These are phyloP conservation scores for Otolemur garnettii DNA, from an alignment of 2,113 vertebrate species.

Conservation along the genomic window DNA sequence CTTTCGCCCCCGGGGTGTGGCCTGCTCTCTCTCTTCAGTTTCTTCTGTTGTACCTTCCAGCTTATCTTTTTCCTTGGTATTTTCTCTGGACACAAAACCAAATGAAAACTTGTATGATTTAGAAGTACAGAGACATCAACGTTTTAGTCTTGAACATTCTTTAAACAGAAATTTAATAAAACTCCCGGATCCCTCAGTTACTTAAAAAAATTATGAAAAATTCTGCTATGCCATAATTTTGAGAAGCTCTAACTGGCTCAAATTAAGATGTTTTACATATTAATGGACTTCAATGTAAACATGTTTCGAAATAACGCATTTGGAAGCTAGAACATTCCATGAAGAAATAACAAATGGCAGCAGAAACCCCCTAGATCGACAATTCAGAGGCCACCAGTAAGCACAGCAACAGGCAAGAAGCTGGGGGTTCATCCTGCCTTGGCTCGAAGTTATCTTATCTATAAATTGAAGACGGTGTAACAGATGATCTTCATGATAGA, in stretches of 20 bases:
- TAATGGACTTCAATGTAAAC: not conserved
- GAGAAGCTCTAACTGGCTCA: not conserved
- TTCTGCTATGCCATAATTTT: not conserved
- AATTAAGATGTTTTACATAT: not conserved
- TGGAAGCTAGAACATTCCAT: not conserved
- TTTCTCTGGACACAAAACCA: conserved; percentile 90
- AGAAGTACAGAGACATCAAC: not conserved
- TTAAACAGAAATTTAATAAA: conserved; percentile 30
- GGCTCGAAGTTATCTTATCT: not conserved
- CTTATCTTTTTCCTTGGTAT: conserved; percentile 98
- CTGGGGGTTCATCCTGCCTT: not conserved
- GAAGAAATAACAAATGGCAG: not conserved
- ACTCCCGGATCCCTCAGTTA: not conserved
- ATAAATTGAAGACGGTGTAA: not conserved
- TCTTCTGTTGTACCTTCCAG: conserved; percentile 93
- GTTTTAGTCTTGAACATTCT: not conserved
- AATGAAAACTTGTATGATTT: conserved; percentile 32
- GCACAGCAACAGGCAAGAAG: not conserved
- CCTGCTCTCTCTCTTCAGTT: conserved; percentile 96
- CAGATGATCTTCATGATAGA: not conserved
- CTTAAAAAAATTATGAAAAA: conserved; percentile 45
- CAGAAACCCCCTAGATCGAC: not conserved
- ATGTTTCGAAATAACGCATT: conserved; percentile 9
- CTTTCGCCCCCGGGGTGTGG: conserved; percentile 95
- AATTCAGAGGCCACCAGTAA: not conserved